A percentile compares a stretch with the other conserved stretches of the same genome.
Conservation (phyloP, 2,113 vertebrate genomes). For the Onychostruthus taczanowskii region DNA sequence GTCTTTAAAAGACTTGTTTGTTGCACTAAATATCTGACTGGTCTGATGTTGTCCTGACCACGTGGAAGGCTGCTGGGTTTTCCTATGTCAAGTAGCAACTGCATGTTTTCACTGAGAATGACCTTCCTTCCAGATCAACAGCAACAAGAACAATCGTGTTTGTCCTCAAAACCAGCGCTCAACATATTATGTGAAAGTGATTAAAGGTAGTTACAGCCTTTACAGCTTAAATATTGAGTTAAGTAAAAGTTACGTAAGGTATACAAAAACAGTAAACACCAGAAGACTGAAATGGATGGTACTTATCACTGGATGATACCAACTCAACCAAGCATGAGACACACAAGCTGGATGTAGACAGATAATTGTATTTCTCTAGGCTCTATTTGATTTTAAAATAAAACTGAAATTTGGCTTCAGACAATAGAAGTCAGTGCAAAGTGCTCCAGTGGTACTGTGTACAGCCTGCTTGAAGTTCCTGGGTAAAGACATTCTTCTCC, state of each 20-base stretch:
- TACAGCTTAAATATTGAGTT: neutral
- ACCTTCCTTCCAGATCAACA: neutral
- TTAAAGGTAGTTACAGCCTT: neutral
- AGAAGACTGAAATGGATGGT: neutral
- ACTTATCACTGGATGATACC: neutral
- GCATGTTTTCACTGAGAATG: neutral
- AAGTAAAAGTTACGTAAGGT: neutral
- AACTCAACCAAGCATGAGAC: neutral
- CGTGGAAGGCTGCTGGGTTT: neutral
- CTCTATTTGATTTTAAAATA: neutral
- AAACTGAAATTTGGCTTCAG: neutral
- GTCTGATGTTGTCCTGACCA: neutral
- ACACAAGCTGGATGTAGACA: neutral
- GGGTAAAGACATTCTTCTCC: neutral
- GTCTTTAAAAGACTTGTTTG: neutral
- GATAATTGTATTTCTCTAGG: neutral
- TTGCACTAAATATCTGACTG: neutral
- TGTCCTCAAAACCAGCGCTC: neutral
- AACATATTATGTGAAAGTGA: neutral
- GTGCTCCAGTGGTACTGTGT: neutral
- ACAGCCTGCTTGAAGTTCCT: neutral
- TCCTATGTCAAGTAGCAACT: neutral
- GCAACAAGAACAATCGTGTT: neutral
- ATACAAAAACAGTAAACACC: neutral
- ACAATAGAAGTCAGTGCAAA: constrained; percentile 7